Conservation (phyloP, 2,113 vertebrate species). For the Noctilio leporinus region DNA sequence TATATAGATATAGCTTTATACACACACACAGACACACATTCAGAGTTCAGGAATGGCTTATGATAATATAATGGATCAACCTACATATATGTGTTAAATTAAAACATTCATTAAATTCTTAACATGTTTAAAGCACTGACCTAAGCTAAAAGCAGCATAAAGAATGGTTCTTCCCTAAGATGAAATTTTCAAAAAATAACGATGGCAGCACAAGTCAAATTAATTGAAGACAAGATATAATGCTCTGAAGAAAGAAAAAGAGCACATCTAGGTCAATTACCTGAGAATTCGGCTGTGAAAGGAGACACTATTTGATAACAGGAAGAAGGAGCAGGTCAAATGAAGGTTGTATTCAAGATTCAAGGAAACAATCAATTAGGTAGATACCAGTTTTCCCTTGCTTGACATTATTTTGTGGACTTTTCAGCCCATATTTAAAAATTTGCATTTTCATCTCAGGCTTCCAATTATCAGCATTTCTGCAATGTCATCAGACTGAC, state of each 20-base stretch:
- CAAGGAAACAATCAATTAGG: slow-evolving; percentile 40
- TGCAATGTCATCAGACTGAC: slow-evolving; percentile 36
- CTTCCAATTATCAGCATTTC: slow-evolving; percentile 44
- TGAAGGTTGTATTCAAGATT: slow-evolving; percentile 55
- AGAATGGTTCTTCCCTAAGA: neutral
- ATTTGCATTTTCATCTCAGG: slow-evolving; percentile 58
- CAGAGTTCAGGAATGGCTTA: neutral
- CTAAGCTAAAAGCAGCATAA: neutral
- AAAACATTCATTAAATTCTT: neutral
- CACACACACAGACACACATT: neutral
- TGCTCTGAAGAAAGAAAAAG: neutral
- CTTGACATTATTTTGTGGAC: slow-evolving; percentile 35
- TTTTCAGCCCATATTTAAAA: slow-evolving; percentile 52
- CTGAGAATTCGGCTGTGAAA: neutral
- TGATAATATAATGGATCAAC: neutral
- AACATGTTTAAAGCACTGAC: neutral
- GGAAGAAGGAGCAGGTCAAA: neutral
- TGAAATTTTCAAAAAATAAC: neutral
- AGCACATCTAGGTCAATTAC: neutral
- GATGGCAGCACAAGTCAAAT: neutral
- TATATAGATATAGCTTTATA: neutral
- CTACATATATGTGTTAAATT: neutral
- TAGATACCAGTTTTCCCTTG: neutral
- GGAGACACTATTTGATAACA: neutral
- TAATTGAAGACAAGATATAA: neutral